Evolutionary conservation across 2,797 vertebrate species (phyloP).

Genomic region (Danio choprae): DNA sequence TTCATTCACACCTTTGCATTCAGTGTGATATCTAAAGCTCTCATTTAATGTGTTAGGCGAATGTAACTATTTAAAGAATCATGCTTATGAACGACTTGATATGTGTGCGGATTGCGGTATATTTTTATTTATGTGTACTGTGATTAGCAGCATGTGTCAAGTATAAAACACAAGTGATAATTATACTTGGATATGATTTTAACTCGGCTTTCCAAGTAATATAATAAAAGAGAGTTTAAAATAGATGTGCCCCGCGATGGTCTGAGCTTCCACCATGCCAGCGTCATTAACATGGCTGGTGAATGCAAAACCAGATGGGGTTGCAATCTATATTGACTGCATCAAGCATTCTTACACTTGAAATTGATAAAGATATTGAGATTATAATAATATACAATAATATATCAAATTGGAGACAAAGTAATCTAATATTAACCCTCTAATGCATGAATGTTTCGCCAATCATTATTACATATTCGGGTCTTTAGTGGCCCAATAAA

Average conservation of each 20-base stretch:
- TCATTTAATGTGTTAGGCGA: conserved; percentile 17
- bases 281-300: background rate
- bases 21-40: conserved; percentile 5
- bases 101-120: background rate
- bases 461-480: too few relatives aligned
- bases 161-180: conserved; percentile 9
- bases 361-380: background rate
- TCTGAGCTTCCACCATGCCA: background rate
- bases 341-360: background rate
- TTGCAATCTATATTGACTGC: background rate
- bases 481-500: too few relatives aligned
- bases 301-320: conserved; percentile 25
- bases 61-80: background rate
- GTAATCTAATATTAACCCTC: too few relatives aligned
- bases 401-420: too few relatives aligned
- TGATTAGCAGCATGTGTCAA: conserved; percentile 11
- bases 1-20: conserved; percentile 21
- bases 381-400: background rate
- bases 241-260: conserved; percentile 12
- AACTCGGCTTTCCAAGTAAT: background rate
- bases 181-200: conserved; percentile 26
- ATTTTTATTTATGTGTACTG: conserved; percentile 9
- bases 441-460: too few relatives aligned
- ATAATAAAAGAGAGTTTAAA: conserved; percentile 19
- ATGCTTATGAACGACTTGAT: background rate